Conservation (phyloP, 2,888 invertebrate genomes). For the Caradrina clavipalpis region DNA sequence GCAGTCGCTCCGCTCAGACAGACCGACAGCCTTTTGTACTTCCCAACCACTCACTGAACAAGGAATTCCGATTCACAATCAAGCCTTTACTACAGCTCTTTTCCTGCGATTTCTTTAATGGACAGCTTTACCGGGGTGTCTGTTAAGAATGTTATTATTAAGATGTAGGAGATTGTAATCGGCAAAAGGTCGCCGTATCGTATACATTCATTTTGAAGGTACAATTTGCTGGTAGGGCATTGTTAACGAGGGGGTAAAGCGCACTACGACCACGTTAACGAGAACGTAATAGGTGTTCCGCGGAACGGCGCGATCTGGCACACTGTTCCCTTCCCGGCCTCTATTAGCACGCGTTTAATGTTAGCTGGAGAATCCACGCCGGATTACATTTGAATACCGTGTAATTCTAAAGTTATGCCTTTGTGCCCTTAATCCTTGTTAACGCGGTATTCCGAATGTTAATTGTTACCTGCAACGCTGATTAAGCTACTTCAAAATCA, state of each 20-base stretch:
- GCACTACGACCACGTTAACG: slow-evolving; percentile 81
- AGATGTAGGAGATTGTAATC: slow-evolving; percentile 57
- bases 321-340: slow-evolving; percentile 70
- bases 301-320: slow-evolving; percentile 75
- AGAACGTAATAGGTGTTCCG: slow-evolving; percentile 84
- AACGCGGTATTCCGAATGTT: slow-evolving; percentile 34
- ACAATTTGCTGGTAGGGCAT: slow-evolving; percentile 79
- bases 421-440: slow-evolving; percentile 49
- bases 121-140: slow-evolving; percentile 34
- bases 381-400: slow-evolving; percentile 73
- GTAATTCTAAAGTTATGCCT: slow-evolving; percentile 66
- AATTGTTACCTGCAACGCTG: slow-evolving; percentile 40
- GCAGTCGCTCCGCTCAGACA: slow-evolving; percentile 13
- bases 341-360: slow-evolving; percentile 74
- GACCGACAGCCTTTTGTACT: slow-evolving; percentile 40
- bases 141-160: slow-evolving; percentile 53
- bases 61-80: slow-evolving; percentile 33
- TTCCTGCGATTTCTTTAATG: slow-evolving; percentile 46
- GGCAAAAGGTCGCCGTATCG: slow-evolving; percentile 65
- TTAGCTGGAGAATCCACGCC: slow-evolving; percentile 70
- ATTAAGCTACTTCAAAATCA: slow-evolving; percentile 34
- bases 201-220: slow-evolving; percentile 79
- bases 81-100: slow-evolving; percentile 27
- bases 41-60: slow-evolving; percentile 20
- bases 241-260: slow-evolving; percentile 82